Conservation (phyloP, 2,113 vertebrate genomes). For the Megaleporinus macrocephalus region DNA sequence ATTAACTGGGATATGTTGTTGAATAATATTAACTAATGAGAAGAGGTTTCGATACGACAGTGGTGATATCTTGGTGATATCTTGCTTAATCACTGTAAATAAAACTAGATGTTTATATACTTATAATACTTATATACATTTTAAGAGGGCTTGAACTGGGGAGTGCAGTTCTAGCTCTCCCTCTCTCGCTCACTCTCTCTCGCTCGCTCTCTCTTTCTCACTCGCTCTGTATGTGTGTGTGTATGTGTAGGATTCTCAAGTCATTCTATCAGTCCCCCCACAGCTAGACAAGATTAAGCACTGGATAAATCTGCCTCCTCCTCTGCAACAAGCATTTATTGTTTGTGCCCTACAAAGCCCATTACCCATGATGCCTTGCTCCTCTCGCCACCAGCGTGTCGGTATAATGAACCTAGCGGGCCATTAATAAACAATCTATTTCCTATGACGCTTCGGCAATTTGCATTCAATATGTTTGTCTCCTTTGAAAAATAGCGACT, state of each 20-base stretch:
- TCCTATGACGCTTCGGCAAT: slow-evolving; percentile 81
- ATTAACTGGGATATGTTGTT: no score
- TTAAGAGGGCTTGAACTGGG: no score
- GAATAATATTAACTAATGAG: no score
- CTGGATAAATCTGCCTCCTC: slow-evolving; percentile 71
- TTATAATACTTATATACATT: no score
- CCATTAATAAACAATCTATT: slow-evolving; percentile 86
- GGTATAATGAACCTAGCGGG: slow-evolving; percentile 79
- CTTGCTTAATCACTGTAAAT: not conserved
- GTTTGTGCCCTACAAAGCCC: slow-evolving; percentile 75
- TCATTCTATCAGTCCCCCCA: slow-evolving; percentile 13
- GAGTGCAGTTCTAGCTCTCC: not conserved
- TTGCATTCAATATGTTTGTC: slow-evolving; percentile 85
- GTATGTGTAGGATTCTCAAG: not conserved
- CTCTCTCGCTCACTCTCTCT: not conserved
- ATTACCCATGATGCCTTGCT: slow-evolving; percentile 78
- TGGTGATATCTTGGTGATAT: no score
- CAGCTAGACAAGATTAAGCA: slow-evolving; percentile 73
- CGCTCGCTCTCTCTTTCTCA: not conserved
- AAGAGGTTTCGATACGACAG: no score
- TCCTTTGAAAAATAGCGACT: slow-evolving; percentile 78
- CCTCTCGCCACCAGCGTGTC: slow-evolving; percentile 49
- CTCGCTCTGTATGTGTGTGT: no score
- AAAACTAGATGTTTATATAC: not conserved
- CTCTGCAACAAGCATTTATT: slow-evolving; percentile 76